These are phyloP conservation scores for Globicephala melas DNA, from an alignment of 2,113 vertebrate genomes.

Conservation along the genomic window DNA sequence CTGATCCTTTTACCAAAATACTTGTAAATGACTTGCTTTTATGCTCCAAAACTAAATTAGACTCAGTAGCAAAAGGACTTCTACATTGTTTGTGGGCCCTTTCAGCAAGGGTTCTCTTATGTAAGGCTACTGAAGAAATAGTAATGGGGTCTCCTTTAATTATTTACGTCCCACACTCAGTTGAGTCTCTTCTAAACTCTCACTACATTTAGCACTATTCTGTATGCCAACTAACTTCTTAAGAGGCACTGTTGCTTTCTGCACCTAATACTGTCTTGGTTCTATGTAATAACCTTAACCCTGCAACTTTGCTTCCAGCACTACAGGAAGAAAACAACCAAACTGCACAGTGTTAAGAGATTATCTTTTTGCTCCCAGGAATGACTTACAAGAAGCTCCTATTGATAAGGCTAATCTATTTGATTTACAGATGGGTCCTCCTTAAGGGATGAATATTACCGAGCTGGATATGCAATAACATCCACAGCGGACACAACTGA, in stretches of 20 bases:
- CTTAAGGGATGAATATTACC: neutral
- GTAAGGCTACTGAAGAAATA: neutral
- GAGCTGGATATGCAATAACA: neutral
- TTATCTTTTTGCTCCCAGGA: neutral
- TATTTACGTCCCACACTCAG: neutral
- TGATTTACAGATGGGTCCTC: neutral
- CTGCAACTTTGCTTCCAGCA: neutral
- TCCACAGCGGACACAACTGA: neutral
- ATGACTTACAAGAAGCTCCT: neutral
- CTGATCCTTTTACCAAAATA: neutral
- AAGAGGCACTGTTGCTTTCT: neutral
- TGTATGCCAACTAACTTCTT: neutral
- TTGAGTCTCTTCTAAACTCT: neutral
- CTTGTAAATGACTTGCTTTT: neutral
- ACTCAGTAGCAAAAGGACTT: neutral
- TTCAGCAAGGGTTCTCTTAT: neutral
- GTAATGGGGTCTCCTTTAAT: neutral
- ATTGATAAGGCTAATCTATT: neutral
- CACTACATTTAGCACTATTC: neutral
- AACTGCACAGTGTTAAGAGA: neutral
- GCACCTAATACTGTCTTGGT: neutral
- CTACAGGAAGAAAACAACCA: neutral
- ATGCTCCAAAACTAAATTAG: neutral
- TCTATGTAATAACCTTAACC: neutral
- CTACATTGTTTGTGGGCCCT: neutral